Percentiles rank a stretch among this genome's conserved stretches.
These are phyloP conservation scores for Pantelozetes paolii DNA, from an alignment of 2,888 invertebrate species.

Conservation along the genomic window DNA sequence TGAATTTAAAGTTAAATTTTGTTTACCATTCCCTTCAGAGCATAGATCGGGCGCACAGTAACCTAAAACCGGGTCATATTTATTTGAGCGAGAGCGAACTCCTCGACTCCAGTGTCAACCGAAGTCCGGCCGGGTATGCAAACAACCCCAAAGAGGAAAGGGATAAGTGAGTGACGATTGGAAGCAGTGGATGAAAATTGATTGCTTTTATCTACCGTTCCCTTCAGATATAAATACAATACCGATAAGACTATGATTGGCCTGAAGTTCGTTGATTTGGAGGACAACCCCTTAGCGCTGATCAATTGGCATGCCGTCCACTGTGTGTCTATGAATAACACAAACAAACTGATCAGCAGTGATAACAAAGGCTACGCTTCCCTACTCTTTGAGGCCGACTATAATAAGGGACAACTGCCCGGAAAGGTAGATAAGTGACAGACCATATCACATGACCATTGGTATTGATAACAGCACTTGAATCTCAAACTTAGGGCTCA, in stretches of 20 bases:
- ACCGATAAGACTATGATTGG: conserved; percentile 79
- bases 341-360: conserved; percentile 76
- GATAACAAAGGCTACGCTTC: conserved; percentile 91
- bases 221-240: conserved; percentile 63
- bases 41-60: conserved; percentile 68
- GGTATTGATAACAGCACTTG: too few species aligned
- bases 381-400: conserved; percentile 71
- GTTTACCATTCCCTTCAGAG: conserved; percentile 46
- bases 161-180: conserved; percentile 56
- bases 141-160: conserved; percentile 76
- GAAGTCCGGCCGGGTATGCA: conserved; percentile 79
- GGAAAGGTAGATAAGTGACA: conserved; percentile 57
- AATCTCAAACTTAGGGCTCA: conserved; percentile 60
- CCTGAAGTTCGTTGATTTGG: conserved; percentile 65
- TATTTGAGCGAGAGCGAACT: conserved; percentile 66
- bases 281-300: conserved; percentile 65
- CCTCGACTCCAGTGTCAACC: conserved; percentile 75
- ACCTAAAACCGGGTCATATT: conserved; percentile 66
- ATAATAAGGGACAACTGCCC: conserved; percentile 64
- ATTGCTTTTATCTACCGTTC: not conserved
- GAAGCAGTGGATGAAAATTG: not conserved
- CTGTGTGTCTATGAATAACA: conserved; percentile 91
- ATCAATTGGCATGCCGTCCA: conserved; percentile 89
- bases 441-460: not conserved
- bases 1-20: not conserved